Conservation (phyloP, 2,888 invertebrate species). For the Lissonota sp. region DNA sequence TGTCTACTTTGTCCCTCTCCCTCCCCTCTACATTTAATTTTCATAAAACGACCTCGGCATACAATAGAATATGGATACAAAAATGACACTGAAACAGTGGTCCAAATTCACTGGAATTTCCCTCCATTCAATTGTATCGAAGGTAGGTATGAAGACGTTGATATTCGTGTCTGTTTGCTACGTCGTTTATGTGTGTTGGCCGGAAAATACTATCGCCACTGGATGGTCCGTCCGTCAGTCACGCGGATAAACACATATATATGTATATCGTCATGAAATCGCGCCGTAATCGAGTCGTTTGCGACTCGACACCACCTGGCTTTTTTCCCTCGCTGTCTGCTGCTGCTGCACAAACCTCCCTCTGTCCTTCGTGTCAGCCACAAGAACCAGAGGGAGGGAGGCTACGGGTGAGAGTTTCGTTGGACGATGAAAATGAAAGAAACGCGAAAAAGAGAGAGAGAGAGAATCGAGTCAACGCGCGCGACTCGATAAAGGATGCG, state of each 20-base stretch:
- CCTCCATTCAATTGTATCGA: too few species aligned
- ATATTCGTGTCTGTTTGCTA: not conserved
- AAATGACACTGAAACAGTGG: not conserved
- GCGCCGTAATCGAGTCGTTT: slow-evolving; percentile 64
- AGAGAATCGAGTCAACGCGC: slow-evolving; percentile 64
- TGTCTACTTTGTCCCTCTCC: too few species aligned
- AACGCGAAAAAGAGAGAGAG: slow-evolving; percentile 18
- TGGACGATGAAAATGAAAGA: slow-evolving; percentile 40
- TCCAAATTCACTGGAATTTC: not conserved
- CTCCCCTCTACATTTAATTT: too few species aligned
- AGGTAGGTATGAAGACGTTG: too few species aligned
- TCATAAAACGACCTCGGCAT: not conserved
- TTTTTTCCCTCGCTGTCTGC: slow-evolving; percentile 64
- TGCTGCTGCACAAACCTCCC: slow-evolving; percentile 51
- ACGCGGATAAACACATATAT: slow-evolving; percentile 17
- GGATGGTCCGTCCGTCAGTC: slow-evolving; percentile 41
- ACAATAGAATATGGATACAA: not conserved
- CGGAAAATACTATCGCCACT: slow-evolving; percentile 6
- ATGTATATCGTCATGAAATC: slow-evolving; percentile 59
- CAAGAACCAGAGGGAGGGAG: not conserved
- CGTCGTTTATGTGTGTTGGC: slow-evolving; percentile 24
- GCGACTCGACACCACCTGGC: slow-evolving; percentile 65
- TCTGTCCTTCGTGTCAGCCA: not conserved
- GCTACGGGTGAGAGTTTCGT: slow-evolving; percentile 26
- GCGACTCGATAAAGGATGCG: slow-evolving; percentile 62